Evolutionary conservation across 2,113 vertebrate genomes (phyloP).

Genomic region (Neomonachus schauinslandi): DNA sequence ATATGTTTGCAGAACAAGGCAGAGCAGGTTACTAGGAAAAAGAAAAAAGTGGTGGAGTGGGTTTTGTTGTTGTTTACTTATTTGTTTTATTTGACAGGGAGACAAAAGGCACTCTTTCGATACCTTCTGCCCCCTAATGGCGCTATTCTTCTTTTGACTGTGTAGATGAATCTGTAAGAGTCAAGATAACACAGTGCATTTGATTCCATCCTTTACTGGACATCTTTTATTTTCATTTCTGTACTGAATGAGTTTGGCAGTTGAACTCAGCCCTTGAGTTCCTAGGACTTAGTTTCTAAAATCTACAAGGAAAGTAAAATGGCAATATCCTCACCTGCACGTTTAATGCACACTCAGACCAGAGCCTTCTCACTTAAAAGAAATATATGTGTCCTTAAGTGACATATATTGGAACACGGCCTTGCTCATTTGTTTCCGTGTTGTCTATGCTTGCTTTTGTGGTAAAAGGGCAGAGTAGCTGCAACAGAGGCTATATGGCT

Average conservation of each 20-base stretch:
- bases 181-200: background rate
- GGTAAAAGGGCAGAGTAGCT: background rate
- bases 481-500: background rate
- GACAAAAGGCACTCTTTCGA: background rate
- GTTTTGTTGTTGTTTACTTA: background rate
- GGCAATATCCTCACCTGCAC: background rate
- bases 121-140: background rate
- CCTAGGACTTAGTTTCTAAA: background rate
- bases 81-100: background rate
- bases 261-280: background rate
- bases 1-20: background rate
- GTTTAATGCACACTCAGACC: background rate
- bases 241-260: background rate
- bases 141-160: background rate
- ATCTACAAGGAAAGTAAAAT: too few species aligned
- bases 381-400: rapidly evolving
- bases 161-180: background rate
- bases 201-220: too few species aligned
- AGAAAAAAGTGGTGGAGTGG: background rate
- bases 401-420: rapidly evolving
- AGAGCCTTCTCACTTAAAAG: background rate
- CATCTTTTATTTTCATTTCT: background rate
- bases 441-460: background rate
- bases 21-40: background rate
- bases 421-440: background rate